A percentile compares a stretch with the other conserved stretches of the same genome.
Conservation (phyloP, 2,113 vertebrate genomes). For the Stegostoma tigrinum region DNA sequence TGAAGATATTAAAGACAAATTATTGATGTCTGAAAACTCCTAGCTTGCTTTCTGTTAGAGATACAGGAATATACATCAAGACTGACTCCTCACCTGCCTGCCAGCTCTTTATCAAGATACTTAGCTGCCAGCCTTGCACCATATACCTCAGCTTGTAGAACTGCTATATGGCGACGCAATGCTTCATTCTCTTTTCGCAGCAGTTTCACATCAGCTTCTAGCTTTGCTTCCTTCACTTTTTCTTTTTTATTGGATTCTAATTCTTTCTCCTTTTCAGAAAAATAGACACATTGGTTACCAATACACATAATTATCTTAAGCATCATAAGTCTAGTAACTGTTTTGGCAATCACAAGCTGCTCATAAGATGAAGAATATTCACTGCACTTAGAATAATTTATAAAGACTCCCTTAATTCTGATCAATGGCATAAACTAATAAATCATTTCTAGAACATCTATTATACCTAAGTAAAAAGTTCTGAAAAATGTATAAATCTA, state of each 20-base stretch:
- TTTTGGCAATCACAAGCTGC: not conserved
- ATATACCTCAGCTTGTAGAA: conserved; percentile 96
- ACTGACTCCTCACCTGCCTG: conserved; percentile 72
- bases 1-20: not conserved
- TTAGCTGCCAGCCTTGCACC: conserved; percentile 92
- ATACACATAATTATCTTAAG: not conserved
- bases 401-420: not conserved
- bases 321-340: not conserved
- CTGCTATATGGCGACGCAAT: conserved; percentile 90
- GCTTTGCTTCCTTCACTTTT: conserved; percentile 80
- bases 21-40: not conserved
- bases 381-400: not conserved
- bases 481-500: not conserved
- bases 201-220: conserved; percentile 81
- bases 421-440: not conserved
- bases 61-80: not conserved
- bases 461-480: not conserved
- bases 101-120: conserved; percentile 94
- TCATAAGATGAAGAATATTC: not conserved
- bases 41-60: not conserved
- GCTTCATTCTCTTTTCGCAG: conserved; percentile 90
- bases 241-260: conserved; percentile 87
- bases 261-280: conserved; percentile 69
- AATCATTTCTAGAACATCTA: not conserved
- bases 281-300: not conserved